These are phyloP conservation scores for Colinus virginianus DNA, from an alignment of 2,113 vertebrate genomes.

Conservation along the genomic window DNA sequence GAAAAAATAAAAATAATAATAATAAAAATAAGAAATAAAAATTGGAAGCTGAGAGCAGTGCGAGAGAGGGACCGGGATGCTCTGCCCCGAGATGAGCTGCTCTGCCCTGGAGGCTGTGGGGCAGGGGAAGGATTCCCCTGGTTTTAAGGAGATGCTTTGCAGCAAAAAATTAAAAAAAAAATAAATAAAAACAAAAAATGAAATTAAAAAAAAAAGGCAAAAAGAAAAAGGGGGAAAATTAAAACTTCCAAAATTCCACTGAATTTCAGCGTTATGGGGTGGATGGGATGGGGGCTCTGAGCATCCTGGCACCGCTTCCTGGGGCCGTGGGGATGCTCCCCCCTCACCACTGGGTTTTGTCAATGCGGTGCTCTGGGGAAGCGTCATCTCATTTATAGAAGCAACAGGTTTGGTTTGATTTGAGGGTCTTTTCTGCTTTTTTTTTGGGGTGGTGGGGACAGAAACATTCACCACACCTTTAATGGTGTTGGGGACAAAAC, in stretches of 20 bases:
- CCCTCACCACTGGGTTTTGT: not conserved
- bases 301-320: not conserved
- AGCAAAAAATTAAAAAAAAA: too few species aligned
- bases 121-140: not conserved
- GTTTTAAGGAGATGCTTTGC: not conserved
- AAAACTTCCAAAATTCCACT: not conserved
- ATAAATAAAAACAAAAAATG: not conserved
- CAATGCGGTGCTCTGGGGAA: rapidly evolving
- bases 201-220: not conserved
- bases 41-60: not conserved
- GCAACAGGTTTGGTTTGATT: not conserved
- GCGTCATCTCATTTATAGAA: not conserved
- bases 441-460: too few species aligned
- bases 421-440: not conserved
- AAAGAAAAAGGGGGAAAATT: too few species aligned
- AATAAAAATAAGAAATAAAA: not conserved
- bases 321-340: not conserved
- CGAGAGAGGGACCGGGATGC: not conserved
- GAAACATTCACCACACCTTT: not conserved
- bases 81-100: not conserved
- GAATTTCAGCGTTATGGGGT: not conserved
- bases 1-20: not conserved
- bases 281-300: not conserved
- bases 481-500: not conserved
- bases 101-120: not conserved